These are phyloP conservation scores for Nerophis lumbriciformis DNA, from an alignment of 2,113 vertebrate species.

Conservation along the genomic window DNA sequence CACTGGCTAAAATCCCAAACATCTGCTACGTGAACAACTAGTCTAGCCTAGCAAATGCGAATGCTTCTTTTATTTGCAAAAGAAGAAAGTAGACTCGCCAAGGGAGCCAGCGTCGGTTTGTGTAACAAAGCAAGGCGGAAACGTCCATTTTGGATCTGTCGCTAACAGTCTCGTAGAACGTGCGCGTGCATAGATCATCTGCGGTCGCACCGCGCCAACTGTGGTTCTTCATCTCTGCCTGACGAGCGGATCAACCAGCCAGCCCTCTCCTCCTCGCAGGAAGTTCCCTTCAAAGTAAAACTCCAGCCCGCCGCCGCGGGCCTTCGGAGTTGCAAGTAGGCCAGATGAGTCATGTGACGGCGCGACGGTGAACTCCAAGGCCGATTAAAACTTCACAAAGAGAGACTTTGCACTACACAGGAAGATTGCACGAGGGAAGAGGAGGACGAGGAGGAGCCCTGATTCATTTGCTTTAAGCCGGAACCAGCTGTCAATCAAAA, in stretches of 20 bases:
- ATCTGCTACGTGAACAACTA: constrained; percentile 5
- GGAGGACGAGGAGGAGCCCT: constrained; percentile 54
- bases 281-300: constrained; percentile 44
- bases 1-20: too few species aligned
- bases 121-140: constrained; percentile 29
- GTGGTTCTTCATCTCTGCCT: constrained; percentile 41
- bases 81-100: constrained; percentile 5
- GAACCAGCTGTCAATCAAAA: constrained; percentile 58
- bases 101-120: background rate
- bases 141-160: constrained; percentile 29
- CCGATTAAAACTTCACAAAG: constrained; percentile 62
- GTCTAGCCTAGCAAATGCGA: background rate
- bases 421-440: constrained; percentile 30
- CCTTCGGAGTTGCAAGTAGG: constrained; percentile 34
- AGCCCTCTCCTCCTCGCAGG: constrained; percentile 28
- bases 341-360: constrained; percentile 36
- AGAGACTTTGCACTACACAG: constrained; percentile 59
- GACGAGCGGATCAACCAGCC: background rate
- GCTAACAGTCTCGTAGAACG: constrained; percentile 32
- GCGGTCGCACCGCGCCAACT: constrained; percentile 11
- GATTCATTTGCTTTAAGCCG: constrained; percentile 57
- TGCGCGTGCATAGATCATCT: constrained; percentile 60
- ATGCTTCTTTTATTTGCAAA: constrained; percentile 7
- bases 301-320: constrained; percentile 44
- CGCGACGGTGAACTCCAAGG: too few species aligned